These are phyloP conservation scores for Mallotus villosus DNA, from an alignment of 2,797 vertebrate species.

Conservation along the genomic window DNA sequence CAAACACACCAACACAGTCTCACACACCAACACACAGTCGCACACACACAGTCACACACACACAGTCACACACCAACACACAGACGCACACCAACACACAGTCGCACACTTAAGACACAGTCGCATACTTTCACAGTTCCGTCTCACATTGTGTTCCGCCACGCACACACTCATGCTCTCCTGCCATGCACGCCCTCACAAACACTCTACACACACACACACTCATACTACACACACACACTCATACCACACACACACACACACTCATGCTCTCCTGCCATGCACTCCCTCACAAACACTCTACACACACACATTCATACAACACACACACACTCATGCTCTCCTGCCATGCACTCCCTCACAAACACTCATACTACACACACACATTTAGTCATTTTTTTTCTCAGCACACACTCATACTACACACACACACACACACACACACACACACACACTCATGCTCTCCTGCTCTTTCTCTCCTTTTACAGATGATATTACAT, in stretches of 20 bases:
- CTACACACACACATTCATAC: no score
- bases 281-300: no score
- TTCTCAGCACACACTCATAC: not conserved
- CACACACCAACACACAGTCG: no score
- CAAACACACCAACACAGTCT: not conserved
- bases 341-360: conserved; percentile 12
- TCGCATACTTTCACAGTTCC: no score
- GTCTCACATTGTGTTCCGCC: not conserved
- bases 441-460: conserved; percentile 7
- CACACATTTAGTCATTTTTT: no score
- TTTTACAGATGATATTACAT: conserved; percentile 44
- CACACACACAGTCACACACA: not conserved
- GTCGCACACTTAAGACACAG: no score
- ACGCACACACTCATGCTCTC: not conserved
- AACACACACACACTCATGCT: conserved; percentile 20
- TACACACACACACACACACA: not conserved
- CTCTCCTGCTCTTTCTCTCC: conserved; percentile 7
- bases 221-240: not conserved
- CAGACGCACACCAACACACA: no score
- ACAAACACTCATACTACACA: not conserved
- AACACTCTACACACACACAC: no score
- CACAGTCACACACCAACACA: no score
- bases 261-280: no score
- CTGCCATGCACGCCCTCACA: no score
- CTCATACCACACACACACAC: conserved; percentile 15